These are phyloP conservation scores for Pseudomugil tenellus DNA, from an alignment of 2,797 vertebrate genomes.

Conservation along the genomic window DNA sequence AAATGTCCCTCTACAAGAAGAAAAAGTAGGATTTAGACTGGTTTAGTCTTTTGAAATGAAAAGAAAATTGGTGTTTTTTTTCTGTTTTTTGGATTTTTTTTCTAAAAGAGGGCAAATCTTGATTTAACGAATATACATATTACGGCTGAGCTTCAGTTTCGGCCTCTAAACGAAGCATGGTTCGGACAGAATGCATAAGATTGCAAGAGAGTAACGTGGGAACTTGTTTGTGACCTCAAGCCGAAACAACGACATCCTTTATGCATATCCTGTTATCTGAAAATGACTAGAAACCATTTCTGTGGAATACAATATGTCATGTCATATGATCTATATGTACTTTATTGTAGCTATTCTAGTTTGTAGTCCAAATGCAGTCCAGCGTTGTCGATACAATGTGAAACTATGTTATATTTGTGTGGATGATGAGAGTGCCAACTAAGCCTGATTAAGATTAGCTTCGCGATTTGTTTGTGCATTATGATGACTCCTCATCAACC, in stretches of 20 bases:
- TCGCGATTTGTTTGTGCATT: constrained; percentile 88
- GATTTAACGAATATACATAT: constrained; percentile 62
- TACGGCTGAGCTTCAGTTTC: constrained; percentile 56
- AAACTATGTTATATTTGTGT: constrained; percentile 89
- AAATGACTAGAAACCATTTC: constrained; percentile 85
- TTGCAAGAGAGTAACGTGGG: constrained; percentile 68
- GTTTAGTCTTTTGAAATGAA: constrained; percentile 64
- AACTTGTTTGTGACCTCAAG: constrained; percentile 84
- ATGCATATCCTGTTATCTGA: constrained; percentile 85
- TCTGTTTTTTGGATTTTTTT: constrained; percentile 44
- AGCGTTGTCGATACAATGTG: constrained; percentile 88
- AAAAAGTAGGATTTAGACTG: constrained; percentile 62
- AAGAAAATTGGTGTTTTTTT: constrained; percentile 42
- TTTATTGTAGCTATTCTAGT: constrained; percentile 89
- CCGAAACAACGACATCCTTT: constrained; percentile 83
- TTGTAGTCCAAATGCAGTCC: constrained; percentile 90
- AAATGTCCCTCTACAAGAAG: constrained; percentile 67
- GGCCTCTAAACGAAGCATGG: constrained; percentile 68
- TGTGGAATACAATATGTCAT: constrained; percentile 88
- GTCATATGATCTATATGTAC: constrained; percentile 90
- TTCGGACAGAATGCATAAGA: constrained; percentile 62
- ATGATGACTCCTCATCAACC: constrained; percentile 84
- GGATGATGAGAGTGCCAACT: constrained; percentile 88
- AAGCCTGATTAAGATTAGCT: constrained; percentile 90
- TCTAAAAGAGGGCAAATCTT: constrained; percentile 61